These are phyloP conservation scores for Platysternon megacephalum DNA, from an alignment of 2,113 vertebrate species.

Conservation along the genomic window DNA sequence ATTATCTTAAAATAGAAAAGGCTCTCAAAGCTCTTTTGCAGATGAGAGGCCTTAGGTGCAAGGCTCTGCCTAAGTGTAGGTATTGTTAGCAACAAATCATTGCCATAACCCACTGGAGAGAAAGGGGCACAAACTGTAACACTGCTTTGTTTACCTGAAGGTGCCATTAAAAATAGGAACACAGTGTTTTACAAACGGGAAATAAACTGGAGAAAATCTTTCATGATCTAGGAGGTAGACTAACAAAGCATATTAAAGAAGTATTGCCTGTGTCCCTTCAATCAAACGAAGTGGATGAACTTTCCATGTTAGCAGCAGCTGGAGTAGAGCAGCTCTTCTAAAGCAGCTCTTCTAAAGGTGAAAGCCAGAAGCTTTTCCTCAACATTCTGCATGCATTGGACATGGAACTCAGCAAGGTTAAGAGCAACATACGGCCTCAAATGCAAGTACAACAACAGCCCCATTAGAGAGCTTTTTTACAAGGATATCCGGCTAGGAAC, in stretches of 20 bases:
- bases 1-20: no score
- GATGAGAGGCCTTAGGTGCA: no score
- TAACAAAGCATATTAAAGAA: background rate
- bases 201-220: background rate
- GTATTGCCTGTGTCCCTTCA: slow-evolving; percentile 56
- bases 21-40: no score
- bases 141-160: background rate
- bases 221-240: background rate
- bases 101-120: background rate
- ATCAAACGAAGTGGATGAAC: slow-evolving; percentile 51
- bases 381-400: slow-evolving; percentile 24
- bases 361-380: slow-evolving; percentile 35
- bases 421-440: background rate
- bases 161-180: background rate
- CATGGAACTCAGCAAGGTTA: background rate
- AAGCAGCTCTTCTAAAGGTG: background rate
- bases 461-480: slow-evolving; percentile 68
- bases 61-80: no score
- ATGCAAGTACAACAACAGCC: slow-evolving; percentile 27
- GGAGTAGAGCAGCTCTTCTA: background rate
- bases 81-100: no score
- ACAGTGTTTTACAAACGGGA: background rate
- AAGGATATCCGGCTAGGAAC: slow-evolving; percentile 60
- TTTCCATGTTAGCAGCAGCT: slow-evolving; percentile 35
- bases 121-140: background rate